Evolutionary conservation across 35 echinoderm and acorn worm species (phyloP).

Genomic region (Hemicentrotus pulcherrimus): DNA sequence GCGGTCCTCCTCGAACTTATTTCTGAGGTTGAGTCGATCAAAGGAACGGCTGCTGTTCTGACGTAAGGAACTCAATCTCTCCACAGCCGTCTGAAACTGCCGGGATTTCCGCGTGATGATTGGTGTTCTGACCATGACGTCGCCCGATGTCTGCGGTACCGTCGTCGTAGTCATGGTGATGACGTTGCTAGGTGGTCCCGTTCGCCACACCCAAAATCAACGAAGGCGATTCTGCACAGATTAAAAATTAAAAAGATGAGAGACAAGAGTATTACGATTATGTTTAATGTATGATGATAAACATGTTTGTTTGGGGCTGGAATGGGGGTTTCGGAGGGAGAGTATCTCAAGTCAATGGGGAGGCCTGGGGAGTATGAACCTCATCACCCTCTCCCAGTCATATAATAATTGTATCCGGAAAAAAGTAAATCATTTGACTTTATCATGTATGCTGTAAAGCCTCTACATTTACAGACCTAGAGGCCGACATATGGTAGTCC

Average conservation of each 20-base stretch:
- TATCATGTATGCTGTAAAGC: background rate
- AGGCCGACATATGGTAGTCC: too few species aligned
- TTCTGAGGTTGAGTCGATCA: conserved; percentile 63
- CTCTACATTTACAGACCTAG: background rate
- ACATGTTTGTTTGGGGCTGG: too few species aligned
- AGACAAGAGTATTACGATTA: too few species aligned
- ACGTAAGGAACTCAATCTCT: conserved; percentile 56
- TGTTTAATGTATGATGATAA: too few species aligned
- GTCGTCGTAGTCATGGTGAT: background rate
- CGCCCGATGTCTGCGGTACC: background rate
- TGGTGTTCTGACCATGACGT: conserved; percentile 36
- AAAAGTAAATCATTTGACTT: too few species aligned
- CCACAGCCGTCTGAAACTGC: conserved; percentile 54
- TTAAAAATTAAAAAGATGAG: background rate
- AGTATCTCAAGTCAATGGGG: too few species aligned
- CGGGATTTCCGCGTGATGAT: conserved; percentile 48
- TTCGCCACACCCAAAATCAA: background rate
- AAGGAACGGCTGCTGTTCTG: conserved; percentile 31
- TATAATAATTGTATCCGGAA: too few species aligned
- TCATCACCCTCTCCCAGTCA: too few species aligned
- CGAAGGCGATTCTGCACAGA: background rate
- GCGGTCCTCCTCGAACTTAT: conserved; percentile 64
- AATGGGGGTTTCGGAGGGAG: too few species aligned
- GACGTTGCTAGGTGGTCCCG: background rate
- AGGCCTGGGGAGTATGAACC: too few species aligned